Percentiles rank a stretch among this genome's conserved stretches.
phyloP scores from a whole-genome alignment of 1,140 invertebrate species.

The Lasaia peninsularis region DNA sequence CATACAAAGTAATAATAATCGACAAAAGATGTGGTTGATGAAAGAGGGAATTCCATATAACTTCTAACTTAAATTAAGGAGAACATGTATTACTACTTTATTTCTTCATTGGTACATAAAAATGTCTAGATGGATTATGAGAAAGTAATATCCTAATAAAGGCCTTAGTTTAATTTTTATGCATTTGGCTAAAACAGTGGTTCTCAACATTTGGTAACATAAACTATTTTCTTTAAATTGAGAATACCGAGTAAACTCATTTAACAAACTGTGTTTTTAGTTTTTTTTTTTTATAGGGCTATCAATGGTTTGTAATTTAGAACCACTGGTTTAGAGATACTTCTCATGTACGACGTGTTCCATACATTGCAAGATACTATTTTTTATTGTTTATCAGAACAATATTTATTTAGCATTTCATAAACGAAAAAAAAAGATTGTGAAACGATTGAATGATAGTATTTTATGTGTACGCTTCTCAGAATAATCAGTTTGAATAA shows the following conservation, averaged over 20 bases:
- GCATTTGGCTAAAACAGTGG: neutral
- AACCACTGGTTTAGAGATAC: neutral
- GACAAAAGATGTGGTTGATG: too few relatives aligned
- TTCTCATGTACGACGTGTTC: neutral
- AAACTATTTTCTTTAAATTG: too few relatives aligned
- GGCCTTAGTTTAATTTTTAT: neutral
- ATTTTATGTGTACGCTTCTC: constrained; percentile 53
- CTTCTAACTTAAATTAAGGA: too few relatives aligned
- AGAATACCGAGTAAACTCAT: too few relatives aligned
- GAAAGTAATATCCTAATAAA: neutral
- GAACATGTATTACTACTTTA: too few relatives aligned
- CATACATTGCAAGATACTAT: neutral
- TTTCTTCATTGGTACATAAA: too few relatives aligned
- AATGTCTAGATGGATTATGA: too few relatives aligned
- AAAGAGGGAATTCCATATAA: too few relatives aligned
- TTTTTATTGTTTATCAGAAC: neutral
- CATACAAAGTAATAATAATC: too few relatives aligned
- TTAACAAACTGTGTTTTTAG: too few relatives aligned
- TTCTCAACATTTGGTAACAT: neutral
- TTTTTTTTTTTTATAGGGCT: neutral
- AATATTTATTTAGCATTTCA: neutral
- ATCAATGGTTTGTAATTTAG: neutral
- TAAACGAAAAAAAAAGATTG: constrained; percentile 3
- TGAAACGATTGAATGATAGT: constrained; percentile 23
- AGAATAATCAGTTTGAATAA: constrained; percentile 67